Evolutionary conservation across 1,140 invertebrate genomes (phyloP).

Genomic region (Dysdera silvatica): DNA sequence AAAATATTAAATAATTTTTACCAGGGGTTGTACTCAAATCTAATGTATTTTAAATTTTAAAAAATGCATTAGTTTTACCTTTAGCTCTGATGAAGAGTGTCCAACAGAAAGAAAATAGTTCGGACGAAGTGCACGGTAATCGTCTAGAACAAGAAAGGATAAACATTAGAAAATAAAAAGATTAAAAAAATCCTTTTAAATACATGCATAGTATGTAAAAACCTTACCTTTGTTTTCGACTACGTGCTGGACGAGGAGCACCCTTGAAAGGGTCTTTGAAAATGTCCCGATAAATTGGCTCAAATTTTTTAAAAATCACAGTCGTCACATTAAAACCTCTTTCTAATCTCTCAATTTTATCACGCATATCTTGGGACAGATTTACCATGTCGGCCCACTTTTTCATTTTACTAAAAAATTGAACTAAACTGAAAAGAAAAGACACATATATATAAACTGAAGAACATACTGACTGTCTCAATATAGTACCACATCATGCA

Average conservation of each 20-base stretch:
- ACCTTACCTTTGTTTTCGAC: constrained; percentile 60
- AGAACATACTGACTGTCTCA: too few relatives aligned
- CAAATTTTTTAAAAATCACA: constrained; percentile 87
- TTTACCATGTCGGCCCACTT: constrained; percentile 93
- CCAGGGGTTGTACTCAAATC: not conserved
- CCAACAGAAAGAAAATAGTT: constrained; percentile 89
- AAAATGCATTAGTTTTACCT: constrained; percentile 43
- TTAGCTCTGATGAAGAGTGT: constrained; percentile 88
- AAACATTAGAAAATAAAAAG: constrained; percentile 15
- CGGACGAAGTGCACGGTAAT: constrained; percentile 62
- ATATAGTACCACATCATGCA: too few relatives aligned
- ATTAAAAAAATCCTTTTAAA: constrained; percentile 8
- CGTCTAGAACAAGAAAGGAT: constrained; percentile 41
- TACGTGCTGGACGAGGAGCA: constrained; percentile 53
- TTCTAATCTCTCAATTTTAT: constrained; percentile 77
- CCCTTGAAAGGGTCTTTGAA: constrained; percentile 58
- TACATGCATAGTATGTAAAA: not conserved
- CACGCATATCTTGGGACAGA: constrained; percentile 70
- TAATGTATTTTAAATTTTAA: not conserved
- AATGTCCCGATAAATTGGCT: constrained; percentile 75
- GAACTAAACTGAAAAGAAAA: constrained; percentile 61
- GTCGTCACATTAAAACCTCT: constrained; percentile 90
- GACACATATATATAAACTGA: too few relatives aligned
- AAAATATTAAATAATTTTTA: too few relatives aligned
- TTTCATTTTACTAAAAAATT: constrained; percentile 93